Evolutionary conservation across 2,113 vertebrate genomes (phyloP).

Genomic region (Phalacrocorax carbo): DNA sequence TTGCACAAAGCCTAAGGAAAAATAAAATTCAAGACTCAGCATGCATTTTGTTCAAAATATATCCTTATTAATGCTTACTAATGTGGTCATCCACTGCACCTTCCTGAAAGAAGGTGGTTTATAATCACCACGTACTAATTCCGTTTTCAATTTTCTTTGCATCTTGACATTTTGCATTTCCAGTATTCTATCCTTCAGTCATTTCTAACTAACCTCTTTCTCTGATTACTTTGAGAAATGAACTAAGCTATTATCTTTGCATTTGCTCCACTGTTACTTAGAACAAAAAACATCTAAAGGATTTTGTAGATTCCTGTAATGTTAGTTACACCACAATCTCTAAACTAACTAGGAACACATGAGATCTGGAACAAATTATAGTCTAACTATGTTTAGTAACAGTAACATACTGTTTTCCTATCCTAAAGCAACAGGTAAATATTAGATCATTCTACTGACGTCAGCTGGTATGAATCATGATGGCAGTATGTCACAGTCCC

Average conservation of each 20-base stretch:
- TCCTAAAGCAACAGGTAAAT: neutral
- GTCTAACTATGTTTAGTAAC: neutral
- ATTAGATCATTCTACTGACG: neutral
- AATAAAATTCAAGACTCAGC: neutral
- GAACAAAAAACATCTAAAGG: no score
- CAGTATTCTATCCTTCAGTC: neutral
- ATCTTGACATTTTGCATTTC: neutral
- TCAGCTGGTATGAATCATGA: neutral
- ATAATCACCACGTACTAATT: neutral
- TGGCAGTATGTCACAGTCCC: no score
- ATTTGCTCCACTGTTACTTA: no score
- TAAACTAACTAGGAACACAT: no score
- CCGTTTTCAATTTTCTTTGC: neutral
- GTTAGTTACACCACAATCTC: no score
- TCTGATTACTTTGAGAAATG: no score
- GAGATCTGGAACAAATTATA: no score
- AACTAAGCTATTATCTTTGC: no score
- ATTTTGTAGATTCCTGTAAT: no score
- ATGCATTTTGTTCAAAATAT: neutral
- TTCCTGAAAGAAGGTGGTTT: neutral
- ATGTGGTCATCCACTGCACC: neutral
- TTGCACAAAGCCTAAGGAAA: conserved; percentile 90
- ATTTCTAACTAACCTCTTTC: no score
- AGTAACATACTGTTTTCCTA: neutral
- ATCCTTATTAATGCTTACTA: neutral